These are phyloP conservation scores for Philantomba maxwellii DNA, from an alignment of 2,113 vertebrate species.

Conservation along the genomic window DNA sequence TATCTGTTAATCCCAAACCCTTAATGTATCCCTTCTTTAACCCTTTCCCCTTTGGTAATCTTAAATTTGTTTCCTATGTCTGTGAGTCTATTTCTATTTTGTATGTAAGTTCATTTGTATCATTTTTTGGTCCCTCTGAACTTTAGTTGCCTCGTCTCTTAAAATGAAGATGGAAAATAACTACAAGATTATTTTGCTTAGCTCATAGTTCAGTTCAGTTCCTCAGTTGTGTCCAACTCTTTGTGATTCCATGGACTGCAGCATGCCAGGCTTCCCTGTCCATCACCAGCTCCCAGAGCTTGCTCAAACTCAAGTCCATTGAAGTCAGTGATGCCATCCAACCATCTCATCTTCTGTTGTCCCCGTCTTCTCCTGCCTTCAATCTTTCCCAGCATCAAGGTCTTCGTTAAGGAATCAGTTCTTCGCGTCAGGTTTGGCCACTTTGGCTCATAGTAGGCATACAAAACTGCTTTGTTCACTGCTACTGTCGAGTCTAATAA, in stretches of 20 bases:
- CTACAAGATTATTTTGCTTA: background rate
- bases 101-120: background rate
- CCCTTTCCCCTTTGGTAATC: background rate
- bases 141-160: background rate
- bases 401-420: background rate
- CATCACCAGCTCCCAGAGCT: background rate
- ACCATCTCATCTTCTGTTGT: background rate
- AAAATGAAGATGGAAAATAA: slow-evolving; percentile 7
- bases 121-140: background rate
- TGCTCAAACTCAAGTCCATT: background rate
- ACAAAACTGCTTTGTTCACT: background rate
- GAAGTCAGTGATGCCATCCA: background rate
- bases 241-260: background rate
- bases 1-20: background rate
- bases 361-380: background rate
- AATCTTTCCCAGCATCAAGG: background rate
- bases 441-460: background rate
- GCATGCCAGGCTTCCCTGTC: background rate
- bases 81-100: background rate
- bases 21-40: background rate
- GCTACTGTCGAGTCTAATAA: background rate
- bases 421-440: background rate
- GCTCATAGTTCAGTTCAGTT: background rate
- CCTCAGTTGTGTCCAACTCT: background rate
- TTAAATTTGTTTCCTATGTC: background rate